Conservation (phyloP, 2,113 vertebrate species). For the Synchiropus splendidus region DNA sequence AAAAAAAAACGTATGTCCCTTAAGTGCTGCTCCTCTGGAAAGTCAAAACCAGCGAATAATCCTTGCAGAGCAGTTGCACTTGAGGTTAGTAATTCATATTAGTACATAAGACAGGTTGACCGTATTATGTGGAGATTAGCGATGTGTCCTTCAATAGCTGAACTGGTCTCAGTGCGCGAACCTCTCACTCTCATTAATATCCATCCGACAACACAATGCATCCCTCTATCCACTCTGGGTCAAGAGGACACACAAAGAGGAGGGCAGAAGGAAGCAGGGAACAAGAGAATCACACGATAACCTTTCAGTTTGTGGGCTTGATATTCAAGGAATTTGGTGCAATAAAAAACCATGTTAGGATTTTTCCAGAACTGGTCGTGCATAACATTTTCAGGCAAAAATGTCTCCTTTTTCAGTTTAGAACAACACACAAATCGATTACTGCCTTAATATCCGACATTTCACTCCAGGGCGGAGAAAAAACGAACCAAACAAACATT, state of each 20-base stretch:
- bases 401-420: no score
- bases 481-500: no score
- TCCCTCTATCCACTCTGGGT: slow-evolving; percentile 45
- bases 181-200: slow-evolving; percentile 51
- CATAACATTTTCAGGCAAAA: no score
- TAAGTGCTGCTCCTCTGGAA: slow-evolving; percentile 12
- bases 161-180: slow-evolving; percentile 27
- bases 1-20: no score
- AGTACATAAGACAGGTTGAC: slow-evolving; percentile 23
- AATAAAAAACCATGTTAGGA: no score
- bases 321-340: slow-evolving; percentile 38
- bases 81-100: slow-evolving; percentile 13
- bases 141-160: slow-evolving; percentile 49
- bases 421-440: no score
- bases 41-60: neutral
- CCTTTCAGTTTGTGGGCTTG: slow-evolving; percentile 42
- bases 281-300: slow-evolving; percentile 24
- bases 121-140: slow-evolving; percentile 55
- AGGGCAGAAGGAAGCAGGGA: slow-evolving; percentile 23
- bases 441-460: no score
- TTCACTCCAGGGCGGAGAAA: no score
- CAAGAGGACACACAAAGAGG: slow-evolving; percentile 21
- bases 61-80: neutral
- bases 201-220: slow-evolving; percentile 58
- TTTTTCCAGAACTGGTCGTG: no score